A percentile compares a stretch with the other conserved stretches of the same genome.
Evolutionary conservation across 2,797 vertebrate genomes (phyloP).

Genomic region (Mareca penelope): DNA sequence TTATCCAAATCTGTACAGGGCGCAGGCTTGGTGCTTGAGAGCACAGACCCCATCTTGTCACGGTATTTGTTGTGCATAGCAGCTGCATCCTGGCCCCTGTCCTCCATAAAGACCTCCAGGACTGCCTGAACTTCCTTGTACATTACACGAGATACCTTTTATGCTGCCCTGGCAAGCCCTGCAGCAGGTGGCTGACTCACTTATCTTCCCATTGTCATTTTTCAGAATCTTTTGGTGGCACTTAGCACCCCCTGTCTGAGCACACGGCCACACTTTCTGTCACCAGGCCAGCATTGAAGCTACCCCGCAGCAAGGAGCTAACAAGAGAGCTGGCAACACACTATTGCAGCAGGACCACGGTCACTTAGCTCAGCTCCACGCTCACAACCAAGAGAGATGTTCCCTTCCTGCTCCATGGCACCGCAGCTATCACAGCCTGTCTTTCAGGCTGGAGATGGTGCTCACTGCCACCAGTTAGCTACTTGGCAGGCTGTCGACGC

Average conservation of each 20-base stretch:
- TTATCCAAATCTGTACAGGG: neutral
- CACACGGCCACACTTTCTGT: neutral
- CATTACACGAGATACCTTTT: neutral
- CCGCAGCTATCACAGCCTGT: neutral
- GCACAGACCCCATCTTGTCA: neutral
- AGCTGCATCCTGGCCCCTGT: neutral
- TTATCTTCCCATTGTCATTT: neutral
- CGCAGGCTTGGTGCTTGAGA: neutral
- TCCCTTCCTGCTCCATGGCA: fast-evolving
- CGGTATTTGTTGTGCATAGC: neutral
- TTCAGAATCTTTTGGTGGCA: neutral
- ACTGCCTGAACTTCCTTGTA: neutral
- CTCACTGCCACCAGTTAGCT: neutral
- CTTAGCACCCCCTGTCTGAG: neutral
- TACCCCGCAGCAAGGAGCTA: neutral
- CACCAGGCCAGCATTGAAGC: neutral
- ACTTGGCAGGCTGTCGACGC: neutral
- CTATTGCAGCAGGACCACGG: neutral
- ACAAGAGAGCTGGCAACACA: neutral
- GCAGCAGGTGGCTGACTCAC: neutral
- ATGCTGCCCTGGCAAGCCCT: too few species aligned
- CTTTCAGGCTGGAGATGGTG: neutral
- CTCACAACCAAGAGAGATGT: neutral
- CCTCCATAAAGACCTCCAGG: neutral
- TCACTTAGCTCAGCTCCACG: neutral